A percentile compares a stretch with the other conserved stretches of the same genome.
Conservation (phyloP, 2,113 vertebrate genomes). For the Gallinago jamesoni region DNA sequence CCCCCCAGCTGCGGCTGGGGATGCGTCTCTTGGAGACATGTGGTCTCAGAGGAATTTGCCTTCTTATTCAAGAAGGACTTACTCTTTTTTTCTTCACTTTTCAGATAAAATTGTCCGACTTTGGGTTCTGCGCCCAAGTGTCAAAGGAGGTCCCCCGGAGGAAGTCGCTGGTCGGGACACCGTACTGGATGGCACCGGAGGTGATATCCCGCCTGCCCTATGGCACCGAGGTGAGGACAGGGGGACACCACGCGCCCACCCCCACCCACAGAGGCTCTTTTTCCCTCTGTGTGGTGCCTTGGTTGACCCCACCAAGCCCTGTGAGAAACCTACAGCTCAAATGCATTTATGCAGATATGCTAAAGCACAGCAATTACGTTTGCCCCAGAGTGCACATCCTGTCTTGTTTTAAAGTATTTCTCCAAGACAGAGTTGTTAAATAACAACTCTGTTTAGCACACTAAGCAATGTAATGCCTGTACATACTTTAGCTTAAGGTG, state of each 20-base stretch:
- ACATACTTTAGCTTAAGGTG: not conserved
- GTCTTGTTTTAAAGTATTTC: not conserved
- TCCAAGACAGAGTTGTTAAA: not conserved
- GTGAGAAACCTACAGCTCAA: not conserved
- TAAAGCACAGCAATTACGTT: not conserved
- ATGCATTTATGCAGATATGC: not conserved
- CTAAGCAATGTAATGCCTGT: not conserved
- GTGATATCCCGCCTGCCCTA: constrained; percentile 98
- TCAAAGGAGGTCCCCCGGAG: constrained; percentile 98
- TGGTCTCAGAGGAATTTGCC: fast-evolving
- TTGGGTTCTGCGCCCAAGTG: constrained; percentile 98
- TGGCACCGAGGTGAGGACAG: constrained; percentile 87
- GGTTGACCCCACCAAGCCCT: fast-evolving
- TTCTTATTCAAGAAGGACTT: not conserved
- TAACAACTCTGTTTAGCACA: not conserved
- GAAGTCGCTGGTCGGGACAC: constrained; percentile 95
- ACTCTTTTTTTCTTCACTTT: not conserved
- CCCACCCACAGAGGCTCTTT: fast-evolving
- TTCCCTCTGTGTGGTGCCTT: fast-evolving
- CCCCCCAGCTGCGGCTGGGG: not conserved
- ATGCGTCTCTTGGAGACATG: not conserved
- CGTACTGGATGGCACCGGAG: constrained; percentile 98
- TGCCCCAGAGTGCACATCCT: not conserved
- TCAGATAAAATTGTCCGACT: constrained; percentile 97
- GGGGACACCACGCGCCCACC: fast-evolving